Percentiles rank a stretch among this genome's conserved stretches.
Conservation (phyloP, 1,140 invertebrate species). For the Tribolium castaneum region DNA sequence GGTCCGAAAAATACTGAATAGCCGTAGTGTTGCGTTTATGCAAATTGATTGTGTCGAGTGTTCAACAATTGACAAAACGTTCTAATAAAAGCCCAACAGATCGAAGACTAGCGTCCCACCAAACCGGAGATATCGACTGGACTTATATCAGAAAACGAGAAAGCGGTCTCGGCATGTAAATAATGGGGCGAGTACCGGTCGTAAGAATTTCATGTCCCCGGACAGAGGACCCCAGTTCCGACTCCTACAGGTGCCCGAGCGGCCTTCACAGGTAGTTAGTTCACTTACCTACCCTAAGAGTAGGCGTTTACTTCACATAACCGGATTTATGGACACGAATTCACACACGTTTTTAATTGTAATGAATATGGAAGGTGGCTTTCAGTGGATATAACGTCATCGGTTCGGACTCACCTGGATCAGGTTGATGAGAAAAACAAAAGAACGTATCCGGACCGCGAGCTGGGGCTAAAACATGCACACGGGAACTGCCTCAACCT, state of each 20-base stretch:
- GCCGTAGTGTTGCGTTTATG: neutral
- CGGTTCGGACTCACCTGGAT: conserved; percentile 1
- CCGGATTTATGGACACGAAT: conserved; percentile 9
- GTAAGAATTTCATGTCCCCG: neutral
- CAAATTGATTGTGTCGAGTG: conserved; percentile 12
- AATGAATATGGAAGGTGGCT: conserved; percentile 16
- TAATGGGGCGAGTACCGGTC: neutral
- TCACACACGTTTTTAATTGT: conserved; percentile 25
- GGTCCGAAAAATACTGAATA: neutral
- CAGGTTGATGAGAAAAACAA: neutral
- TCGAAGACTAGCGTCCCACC: neutral
- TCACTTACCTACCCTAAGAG: conserved; percentile 34
- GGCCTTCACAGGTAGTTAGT: conserved; percentile 33
- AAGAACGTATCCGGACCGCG: neutral
- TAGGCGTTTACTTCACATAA: conserved; percentile 8
- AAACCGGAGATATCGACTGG: conserved; percentile 2
- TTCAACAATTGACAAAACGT: conserved; percentile 5
- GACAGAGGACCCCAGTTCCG: neutral
- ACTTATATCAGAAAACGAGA: neutral
- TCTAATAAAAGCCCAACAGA: conserved; percentile 19
- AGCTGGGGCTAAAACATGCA: neutral
- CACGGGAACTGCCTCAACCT: neutral
- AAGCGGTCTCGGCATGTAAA: conserved; percentile 6
- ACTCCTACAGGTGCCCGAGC: conserved; percentile 25
- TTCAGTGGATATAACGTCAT: neutral